A percentile compares a stretch with the other conserved stretches of the same genome.
phyloP scores from a whole-genome alignment of 2,888 invertebrate genomes.

The Rotaria magnacalcarata region DNA sequence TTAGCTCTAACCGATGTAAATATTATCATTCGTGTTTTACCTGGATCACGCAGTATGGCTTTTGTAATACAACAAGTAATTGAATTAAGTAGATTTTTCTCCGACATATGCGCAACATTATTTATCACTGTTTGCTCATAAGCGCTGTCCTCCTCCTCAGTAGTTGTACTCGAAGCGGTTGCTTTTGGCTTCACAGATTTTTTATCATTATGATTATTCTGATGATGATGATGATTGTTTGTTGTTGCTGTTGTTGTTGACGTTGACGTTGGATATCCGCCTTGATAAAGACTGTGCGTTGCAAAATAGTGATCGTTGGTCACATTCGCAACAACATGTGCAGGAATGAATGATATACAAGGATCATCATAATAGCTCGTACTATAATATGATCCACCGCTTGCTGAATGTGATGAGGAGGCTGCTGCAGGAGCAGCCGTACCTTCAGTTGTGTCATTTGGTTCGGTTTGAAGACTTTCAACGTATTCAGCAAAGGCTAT shows the following conservation, averaged over 20 bases:
- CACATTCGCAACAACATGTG: background rate
- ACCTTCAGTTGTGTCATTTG: background rate
- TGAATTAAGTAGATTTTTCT: background rate
- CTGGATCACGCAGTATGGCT: background rate
- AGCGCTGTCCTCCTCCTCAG: background rate
- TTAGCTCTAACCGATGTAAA: too few species aligned
- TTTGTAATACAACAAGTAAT: conserved; percentile 31
- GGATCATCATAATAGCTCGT: background rate
- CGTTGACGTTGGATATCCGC: background rate
- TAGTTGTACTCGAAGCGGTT: background rate
- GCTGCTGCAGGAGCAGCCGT: background rate
- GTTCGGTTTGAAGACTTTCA: background rate
- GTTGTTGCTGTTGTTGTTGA: too few species aligned
- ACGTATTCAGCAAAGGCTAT: background rate
- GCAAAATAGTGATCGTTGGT: background rate
- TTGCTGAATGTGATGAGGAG: background rate
- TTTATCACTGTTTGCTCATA: background rate
- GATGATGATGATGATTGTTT: too few species aligned
- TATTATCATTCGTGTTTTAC: background rate
- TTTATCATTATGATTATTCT: too few species aligned
- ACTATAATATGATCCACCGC: background rate
- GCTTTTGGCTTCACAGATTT: background rate
- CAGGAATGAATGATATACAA: background rate
- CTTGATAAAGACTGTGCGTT: background rate
- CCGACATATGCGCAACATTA: background rate